These are phyloP conservation scores for Corapipo altera DNA, from an alignment of 2,113 vertebrate species.

Conservation along the genomic window DNA sequence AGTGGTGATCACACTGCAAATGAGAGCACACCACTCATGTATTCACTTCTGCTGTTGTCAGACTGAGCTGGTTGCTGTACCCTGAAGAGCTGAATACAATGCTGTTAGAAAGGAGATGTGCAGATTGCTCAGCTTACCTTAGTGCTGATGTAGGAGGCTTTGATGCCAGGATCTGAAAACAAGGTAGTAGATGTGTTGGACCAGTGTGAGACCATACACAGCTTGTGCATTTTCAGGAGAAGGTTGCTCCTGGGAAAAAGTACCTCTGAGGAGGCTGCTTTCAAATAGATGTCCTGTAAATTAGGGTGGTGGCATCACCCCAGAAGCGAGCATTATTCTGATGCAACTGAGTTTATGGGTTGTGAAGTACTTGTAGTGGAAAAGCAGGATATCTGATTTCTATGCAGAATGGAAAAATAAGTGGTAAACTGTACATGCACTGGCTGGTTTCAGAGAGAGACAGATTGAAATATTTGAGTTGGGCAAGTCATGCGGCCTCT, in stretches of 20 bases:
- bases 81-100: neutral
- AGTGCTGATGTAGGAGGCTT: neutral
- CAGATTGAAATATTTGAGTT: neutral
- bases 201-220: neutral
- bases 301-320: neutral
- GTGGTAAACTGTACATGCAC: neutral
- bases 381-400: neutral
- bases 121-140: neutral
- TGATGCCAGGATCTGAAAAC: neutral
- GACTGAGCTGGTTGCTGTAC: neutral
- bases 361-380: neutral
- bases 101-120: neutral
- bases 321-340: neutral
- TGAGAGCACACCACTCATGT: neutral
- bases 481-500: neutral
- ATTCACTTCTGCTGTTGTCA: neutral
- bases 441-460: neutral
- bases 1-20: fast-evolving
- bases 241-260: neutral
- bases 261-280: neutral
- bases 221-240: fast-evolving
- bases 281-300: neutral
- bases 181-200: neutral
- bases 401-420: neutral
- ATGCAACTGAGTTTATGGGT: neutral